A percentile compares a stretch with the other conserved stretches of the same genome.
Evolutionary conservation across 2,888 invertebrate species (phyloP).

Genomic region (Calephelis perditalis): DNA sequence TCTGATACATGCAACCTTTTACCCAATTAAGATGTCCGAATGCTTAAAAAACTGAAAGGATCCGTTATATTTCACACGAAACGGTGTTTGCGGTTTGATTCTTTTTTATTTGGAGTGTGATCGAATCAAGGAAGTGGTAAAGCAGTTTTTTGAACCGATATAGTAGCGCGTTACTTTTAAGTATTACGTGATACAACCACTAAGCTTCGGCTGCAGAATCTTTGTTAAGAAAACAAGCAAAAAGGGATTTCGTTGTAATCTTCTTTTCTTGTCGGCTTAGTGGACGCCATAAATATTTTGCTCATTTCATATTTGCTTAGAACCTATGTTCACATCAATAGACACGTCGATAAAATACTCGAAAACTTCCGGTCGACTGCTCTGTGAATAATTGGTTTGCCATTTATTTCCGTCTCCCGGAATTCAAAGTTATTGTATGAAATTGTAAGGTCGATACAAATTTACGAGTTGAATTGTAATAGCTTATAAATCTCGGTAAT

Average conservation of each 20-base stretch:
- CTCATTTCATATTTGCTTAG: constrained; percentile 69
- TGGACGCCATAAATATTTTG: constrained; percentile 40
- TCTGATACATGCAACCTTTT: constrained; percentile 26
- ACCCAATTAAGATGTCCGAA: constrained; percentile 29
- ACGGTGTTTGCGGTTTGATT: constrained; percentile 31
- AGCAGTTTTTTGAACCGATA: constrained; percentile 11
- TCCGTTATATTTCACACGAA: constrained; percentile 32
- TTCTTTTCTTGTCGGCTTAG: constrained; percentile 63
- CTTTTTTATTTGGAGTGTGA: constrained; percentile 27
- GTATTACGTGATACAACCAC: constrained; percentile 34
- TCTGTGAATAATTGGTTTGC: constrained; percentile 63
- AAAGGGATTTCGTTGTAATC: constrained; percentile 74
- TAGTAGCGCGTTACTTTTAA: neutral
- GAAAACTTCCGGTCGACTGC: constrained; percentile 69
- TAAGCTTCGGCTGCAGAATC: constrained; percentile 45
- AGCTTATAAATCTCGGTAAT: constrained; percentile 66
- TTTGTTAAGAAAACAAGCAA: constrained; percentile 72
- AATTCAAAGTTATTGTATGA: constrained; percentile 48
- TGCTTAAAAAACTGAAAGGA: constrained; percentile 28
- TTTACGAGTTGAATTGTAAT: constrained; percentile 60
- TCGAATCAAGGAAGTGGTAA: constrained; percentile 22
- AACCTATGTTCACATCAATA: constrained; percentile 54
- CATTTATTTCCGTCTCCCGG: constrained; percentile 64
- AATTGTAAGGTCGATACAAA: constrained; percentile 59
- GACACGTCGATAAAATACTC: constrained; percentile 60